These are phyloP conservation scores for Lucifuga dentata DNA, from an alignment of 2,113 vertebrate genomes.

Conservation along the genomic window DNA sequence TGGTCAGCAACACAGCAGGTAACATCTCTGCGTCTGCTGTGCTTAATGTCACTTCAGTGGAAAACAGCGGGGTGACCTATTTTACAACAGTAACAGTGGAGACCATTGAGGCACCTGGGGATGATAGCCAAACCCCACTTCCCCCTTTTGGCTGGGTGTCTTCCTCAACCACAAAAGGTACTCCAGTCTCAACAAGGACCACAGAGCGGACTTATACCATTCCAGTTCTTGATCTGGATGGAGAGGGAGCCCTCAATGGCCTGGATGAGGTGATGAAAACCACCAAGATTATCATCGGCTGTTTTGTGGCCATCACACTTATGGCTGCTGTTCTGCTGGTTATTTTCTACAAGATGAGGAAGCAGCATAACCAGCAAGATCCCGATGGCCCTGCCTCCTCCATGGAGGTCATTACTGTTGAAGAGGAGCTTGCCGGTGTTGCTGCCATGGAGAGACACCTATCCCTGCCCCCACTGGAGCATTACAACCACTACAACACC, in stretches of 20 bases:
- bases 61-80: conserved; percentile 93
- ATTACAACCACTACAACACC: conserved; percentile 99
- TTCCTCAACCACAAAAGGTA: conserved; percentile 93
- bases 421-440: conserved; percentile 95
- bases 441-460: conserved; percentile 95
- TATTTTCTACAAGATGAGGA: conserved; percentile 99
- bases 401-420: conserved; percentile 97
- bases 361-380: conserved; percentile 97
- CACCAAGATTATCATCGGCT: conserved; percentile 86
- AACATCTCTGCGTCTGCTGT: conserved; percentile 97
- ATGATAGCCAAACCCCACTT: conserved; percentile 90
- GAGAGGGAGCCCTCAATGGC: conserved; percentile 75
- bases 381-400: conserved; percentile 94
- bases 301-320: conserved; percentile 98
- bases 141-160: conserved; percentile 93
- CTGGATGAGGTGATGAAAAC: conserved; percentile 86
- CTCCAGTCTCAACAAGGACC: conserved; percentile 84
- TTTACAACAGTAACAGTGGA: conserved; percentile 98
- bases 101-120: conserved; percentile 92
- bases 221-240: conserved; percentile 89
- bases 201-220: conserved; percentile 95
- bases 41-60: conserved; percentile 94
- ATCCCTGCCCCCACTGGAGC: conserved; percentile 95
- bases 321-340: conserved; percentile 98
- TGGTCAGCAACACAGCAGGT: conserved; percentile 97